phyloP scores from a whole-genome alignment of 2,888 invertebrate species.

The Cyclophora punctaria region DNA sequence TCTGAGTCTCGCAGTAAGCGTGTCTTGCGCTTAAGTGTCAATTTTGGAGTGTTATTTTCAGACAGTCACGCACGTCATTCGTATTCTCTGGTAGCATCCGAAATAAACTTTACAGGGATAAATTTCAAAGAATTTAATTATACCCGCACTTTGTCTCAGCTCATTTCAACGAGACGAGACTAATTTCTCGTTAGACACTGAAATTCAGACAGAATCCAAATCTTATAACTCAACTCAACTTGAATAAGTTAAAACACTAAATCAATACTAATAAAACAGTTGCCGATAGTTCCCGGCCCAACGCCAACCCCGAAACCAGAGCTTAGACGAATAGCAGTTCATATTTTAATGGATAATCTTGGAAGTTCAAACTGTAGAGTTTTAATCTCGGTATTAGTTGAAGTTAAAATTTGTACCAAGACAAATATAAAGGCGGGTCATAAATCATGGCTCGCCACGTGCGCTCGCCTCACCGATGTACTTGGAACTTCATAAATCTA shows the following conservation, averaged over 20 bases:
- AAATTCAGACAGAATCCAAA: neutral
- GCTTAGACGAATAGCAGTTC: conserved; percentile 14
- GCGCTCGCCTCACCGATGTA: conserved; percentile 27
- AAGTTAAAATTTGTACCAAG: conserved; percentile 30
- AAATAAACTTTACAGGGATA: too few relatives aligned
- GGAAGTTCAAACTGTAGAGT: conserved; percentile 21
- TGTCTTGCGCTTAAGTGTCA: too few relatives aligned
- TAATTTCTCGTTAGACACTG: too few relatives aligned
- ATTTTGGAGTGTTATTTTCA: too few relatives aligned
- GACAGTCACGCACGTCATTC: too few relatives aligned
- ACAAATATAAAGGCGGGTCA: conserved; percentile 36
- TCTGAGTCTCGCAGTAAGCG: too few relatives aligned
- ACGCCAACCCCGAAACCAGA: conserved; percentile 10
- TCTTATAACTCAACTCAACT: neutral
- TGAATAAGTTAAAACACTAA: neutral
- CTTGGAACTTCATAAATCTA: conserved; percentile 49
- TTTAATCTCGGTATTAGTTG: conserved; percentile 31
- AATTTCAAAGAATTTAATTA: too few relatives aligned
- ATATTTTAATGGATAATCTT: conserved; percentile 21
- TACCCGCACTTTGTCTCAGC: too few relatives aligned
- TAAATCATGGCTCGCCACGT: conserved; percentile 43
- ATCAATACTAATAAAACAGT: conserved; percentile 1
- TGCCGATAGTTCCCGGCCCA: conserved; percentile 6
- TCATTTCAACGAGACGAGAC: too few relatives aligned
- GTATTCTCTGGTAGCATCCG: too few relatives aligned